A percentile compares a stretch with the other conserved stretches of the same genome.
phyloP scores from a whole-genome alignment of 1,140 invertebrate genomes.

The Drosophila saltans region DNA sequence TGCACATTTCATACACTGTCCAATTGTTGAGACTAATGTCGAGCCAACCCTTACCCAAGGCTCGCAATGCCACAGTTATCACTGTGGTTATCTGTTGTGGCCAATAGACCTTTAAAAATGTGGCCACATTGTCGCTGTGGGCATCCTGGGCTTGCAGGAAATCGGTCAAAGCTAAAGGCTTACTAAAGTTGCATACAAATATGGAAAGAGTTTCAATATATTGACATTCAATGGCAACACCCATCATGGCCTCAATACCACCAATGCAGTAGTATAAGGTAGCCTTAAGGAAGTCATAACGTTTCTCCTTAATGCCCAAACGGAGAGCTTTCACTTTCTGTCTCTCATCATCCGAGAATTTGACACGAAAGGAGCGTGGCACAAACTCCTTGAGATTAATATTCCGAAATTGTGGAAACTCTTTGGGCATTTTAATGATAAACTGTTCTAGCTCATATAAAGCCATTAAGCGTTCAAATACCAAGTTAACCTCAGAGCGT shows the following conservation, averaged over 20 bases:
- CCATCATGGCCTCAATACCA: conserved; percentile 69
- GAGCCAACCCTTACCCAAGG: conserved; percentile 75
- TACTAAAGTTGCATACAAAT: conserved; percentile 63
- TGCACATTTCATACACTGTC: conserved; percentile 71
- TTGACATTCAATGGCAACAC: conserved; percentile 64
- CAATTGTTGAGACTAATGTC: conserved; percentile 66
- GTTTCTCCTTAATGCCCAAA: conserved; percentile 45
- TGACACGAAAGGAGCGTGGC: conserved; percentile 42
- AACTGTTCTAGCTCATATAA: conserved; percentile 75
- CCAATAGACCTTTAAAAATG: conserved; percentile 69
- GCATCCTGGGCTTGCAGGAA: conserved; percentile 67
- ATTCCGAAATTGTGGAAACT: conserved; percentile 66
- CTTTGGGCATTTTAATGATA: conserved; percentile 71
- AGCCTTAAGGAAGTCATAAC: conserved; percentile 41
- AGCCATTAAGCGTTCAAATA: conserved; percentile 76
- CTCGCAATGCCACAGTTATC: conserved; percentile 60
- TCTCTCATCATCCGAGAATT: conserved; percentile 47
- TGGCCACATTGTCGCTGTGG: conserved; percentile 63
- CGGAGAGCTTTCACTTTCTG: conserved; percentile 35
- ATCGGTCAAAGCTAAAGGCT: conserved; percentile 57
- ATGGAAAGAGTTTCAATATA: conserved; percentile 63
- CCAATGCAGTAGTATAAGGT: conserved; percentile 66
- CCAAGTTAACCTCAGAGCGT: conserved; percentile 66
- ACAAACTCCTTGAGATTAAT: conserved; percentile 59
- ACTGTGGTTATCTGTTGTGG: conserved; percentile 59